Evolutionary conservation across 2,888 invertebrate genomes (phyloP).

Genomic region (Ectropis crepuscularia): DNA sequence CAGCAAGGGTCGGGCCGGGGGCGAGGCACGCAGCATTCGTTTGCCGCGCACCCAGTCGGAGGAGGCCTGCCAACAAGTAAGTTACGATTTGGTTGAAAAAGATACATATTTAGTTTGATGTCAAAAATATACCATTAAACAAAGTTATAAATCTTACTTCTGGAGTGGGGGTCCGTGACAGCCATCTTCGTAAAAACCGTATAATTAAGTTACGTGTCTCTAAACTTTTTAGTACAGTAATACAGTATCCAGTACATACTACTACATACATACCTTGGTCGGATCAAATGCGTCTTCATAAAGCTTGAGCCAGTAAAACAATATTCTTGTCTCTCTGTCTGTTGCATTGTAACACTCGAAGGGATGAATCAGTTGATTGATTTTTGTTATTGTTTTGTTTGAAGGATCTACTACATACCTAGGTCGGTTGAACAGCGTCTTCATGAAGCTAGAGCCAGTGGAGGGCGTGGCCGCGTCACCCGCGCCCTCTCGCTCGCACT

Average conservation of each 20-base stretch:
- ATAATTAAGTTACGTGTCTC: too few relatives aligned
- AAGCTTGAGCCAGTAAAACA: conserved; percentile 46
- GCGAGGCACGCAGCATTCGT: conserved; percentile 84
- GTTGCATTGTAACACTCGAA: conserved; percentile 84
- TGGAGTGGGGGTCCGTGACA: too few relatives aligned
- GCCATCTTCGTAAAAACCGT: too few relatives aligned
- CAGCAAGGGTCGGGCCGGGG: conserved; percentile 83
- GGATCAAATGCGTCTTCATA: conserved; percentile 41
- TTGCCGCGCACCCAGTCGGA: conserved; percentile 74
- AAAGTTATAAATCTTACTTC: too few relatives aligned
- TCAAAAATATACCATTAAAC: too few relatives aligned
- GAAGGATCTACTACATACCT: too few relatives aligned
- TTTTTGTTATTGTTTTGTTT: too few relatives aligned
- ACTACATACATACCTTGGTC: too few relatives aligned
- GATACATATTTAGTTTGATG: too few relatives aligned
- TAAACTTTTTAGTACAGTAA: too few relatives aligned
- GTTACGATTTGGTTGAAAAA: neutral
- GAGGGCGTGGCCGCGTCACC: conserved; percentile 50
- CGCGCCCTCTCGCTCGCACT: conserved; percentile 84
- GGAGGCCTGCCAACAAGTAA: conserved; percentile 37
- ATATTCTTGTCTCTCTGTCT: conserved; percentile 49
- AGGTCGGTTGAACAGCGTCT: conserved; percentile 45
- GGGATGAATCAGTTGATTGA: conserved; percentile 49
- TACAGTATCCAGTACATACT: too few relatives aligned
- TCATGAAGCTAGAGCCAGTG: conserved; percentile 43